phyloP scores from a whole-genome alignment of 2,797 vertebrate genomes.

The Chelon auratus region DNA sequence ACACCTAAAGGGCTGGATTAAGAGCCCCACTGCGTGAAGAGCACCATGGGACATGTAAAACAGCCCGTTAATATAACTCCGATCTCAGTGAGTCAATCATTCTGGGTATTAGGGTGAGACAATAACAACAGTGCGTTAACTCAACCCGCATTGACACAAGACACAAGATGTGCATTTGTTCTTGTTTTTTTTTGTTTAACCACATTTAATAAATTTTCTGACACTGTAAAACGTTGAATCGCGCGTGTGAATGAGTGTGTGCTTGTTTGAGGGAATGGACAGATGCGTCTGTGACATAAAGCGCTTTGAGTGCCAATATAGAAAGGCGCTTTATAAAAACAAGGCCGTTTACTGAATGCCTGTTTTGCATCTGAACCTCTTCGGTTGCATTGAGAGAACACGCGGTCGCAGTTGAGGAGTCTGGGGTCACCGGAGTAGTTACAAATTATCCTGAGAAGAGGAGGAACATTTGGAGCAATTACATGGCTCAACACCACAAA shows the following conservation, averaged over 20 bases:
- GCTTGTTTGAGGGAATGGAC: too few relatives aligned
- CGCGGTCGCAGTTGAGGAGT: too few relatives aligned
- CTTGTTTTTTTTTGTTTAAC: not conserved
- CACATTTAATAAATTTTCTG: not conserved
- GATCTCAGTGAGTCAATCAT: conserved; percentile 75
- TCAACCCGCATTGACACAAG: conserved; percentile 34
- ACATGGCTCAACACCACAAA: not conserved
- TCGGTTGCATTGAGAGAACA: not conserved
- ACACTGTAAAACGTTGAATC: not conserved
- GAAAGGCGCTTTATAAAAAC: too few relatives aligned
- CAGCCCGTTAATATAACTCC: conserved; percentile 79
- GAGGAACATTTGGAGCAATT: not conserved
- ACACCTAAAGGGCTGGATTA: conserved; percentile 80
- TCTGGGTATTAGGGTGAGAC: conserved; percentile 58
- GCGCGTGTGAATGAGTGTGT: not conserved
- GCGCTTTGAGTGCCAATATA: too few relatives aligned
- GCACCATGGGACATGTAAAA: conserved; percentile 82
- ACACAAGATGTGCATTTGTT: conserved; percentile 22
- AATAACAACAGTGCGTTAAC: conserved; percentile 52
- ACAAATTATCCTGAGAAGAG: not conserved
- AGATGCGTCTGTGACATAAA: too few relatives aligned
- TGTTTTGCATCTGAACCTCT: not conserved
- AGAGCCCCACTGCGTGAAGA: conserved; percentile 69
- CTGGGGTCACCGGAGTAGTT: not conserved
- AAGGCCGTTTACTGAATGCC: too few relatives aligned